Percentiles rank a stretch among this genome's conserved stretches.
phyloP scores from a whole-genome alignment of 2,888 invertebrate genomes.

The Junonia oenone region DNA sequence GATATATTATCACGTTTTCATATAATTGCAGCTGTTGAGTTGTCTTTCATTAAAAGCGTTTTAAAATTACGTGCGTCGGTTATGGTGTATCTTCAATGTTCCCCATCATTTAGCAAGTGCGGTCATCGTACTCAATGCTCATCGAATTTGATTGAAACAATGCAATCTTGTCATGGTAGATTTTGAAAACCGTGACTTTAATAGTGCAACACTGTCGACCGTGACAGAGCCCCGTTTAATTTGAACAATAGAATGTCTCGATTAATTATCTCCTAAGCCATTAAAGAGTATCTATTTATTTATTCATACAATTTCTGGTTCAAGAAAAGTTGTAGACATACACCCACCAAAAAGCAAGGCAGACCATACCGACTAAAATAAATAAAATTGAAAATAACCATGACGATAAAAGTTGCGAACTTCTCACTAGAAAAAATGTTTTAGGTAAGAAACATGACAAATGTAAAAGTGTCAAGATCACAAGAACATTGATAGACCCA shows the following conservation, averaged over 20 bases:
- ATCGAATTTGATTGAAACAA: slow-evolving; percentile 73
- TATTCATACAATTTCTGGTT: too few species aligned
- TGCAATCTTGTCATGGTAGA: slow-evolving; percentile 55
- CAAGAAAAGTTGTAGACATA: too few species aligned
- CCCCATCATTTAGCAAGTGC: slow-evolving; percentile 65
- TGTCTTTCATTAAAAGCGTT: background rate
- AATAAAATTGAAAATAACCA: background rate
- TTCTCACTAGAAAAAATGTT: slow-evolving; percentile 8
- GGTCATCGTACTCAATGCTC: slow-evolving; percentile 70
- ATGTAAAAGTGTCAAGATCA: slow-evolving; percentile 70
- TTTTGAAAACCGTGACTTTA: slow-evolving; percentile 49
- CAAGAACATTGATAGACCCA: slow-evolving; percentile 57
- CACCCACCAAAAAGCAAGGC: too few species aligned
- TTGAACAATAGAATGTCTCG: slow-evolving; percentile 58
- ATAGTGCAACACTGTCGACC: slow-evolving; percentile 52
- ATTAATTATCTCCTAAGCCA: too few species aligned
- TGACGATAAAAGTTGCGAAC: slow-evolving; percentile 3
- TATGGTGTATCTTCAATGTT: slow-evolving; percentile 39
- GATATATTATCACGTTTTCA: background rate
- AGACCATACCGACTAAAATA: too few species aligned
- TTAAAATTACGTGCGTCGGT: background rate
- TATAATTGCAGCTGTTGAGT: background rate
- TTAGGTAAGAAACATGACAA: slow-evolving; percentile 50
- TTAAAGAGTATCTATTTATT: too few species aligned
- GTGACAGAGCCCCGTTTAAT: slow-evolving; percentile 37